Conservation (phyloP, 2,888 invertebrate genomes). For the Polymixis flavicincta region DNA sequence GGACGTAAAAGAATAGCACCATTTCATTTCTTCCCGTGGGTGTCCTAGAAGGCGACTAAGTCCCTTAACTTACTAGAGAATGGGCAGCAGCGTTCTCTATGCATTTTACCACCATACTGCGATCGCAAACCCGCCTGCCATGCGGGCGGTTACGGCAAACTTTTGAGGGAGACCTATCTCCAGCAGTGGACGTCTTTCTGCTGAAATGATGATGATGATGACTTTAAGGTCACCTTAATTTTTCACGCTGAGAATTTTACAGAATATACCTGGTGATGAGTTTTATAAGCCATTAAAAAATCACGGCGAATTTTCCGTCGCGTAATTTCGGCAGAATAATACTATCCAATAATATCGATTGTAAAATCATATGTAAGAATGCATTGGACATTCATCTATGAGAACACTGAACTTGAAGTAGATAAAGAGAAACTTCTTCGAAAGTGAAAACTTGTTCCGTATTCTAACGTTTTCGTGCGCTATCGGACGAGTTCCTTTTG, state of each 20-base stretch:
- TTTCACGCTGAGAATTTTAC: not conserved
- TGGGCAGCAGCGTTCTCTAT: too few species aligned
- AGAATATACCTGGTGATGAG: too few species aligned
- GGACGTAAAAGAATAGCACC: too few species aligned
- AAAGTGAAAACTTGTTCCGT: constrained; percentile 50
- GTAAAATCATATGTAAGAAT: constrained; percentile 12
- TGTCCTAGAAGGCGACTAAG: too few species aligned
- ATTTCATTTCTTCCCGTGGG: too few species aligned
- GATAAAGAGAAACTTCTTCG: constrained; percentile 40
- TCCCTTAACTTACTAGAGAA: too few species aligned
- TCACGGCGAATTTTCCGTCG: not conserved
- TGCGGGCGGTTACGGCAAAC: too few species aligned
- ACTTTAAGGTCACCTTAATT: not conserved
- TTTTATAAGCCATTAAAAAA: not conserved
- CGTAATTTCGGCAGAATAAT: not conserved
- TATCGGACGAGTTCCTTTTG: constrained; percentile 46
- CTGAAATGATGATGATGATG: too few species aligned
- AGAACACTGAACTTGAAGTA: constrained; percentile 13
- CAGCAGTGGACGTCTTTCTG: too few species aligned
- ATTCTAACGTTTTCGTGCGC: constrained; percentile 35
- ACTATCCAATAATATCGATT: constrained; percentile 5
- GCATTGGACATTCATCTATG: constrained; percentile 5
- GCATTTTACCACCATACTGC: too few species aligned
- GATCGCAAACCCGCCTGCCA: too few species aligned
- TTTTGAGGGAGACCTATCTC: too few species aligned